Percentiles rank a stretch among this genome's conserved stretches.
Conservation (phyloP, 2,797 vertebrate species). For the Peromyscus aztecus region DNA sequence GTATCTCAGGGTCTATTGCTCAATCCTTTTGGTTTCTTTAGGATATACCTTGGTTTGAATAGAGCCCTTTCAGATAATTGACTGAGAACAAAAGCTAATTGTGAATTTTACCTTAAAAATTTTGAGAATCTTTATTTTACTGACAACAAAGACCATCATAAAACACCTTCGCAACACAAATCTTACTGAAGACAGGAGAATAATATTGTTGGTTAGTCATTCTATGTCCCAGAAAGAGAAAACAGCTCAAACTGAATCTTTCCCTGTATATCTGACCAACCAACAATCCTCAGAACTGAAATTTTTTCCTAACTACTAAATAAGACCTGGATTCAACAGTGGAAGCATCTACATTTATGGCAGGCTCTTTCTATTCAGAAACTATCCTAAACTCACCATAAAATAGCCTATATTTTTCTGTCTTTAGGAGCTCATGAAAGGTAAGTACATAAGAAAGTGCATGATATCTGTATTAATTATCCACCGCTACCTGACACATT, state of each 20-base stretch:
- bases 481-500: background rate
- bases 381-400: background rate
- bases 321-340: background rate
- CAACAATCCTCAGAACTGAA: background rate
- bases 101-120: background rate
- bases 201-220: slow-evolving; percentile 17
- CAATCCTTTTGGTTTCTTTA: slow-evolving; percentile 43
- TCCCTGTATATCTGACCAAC: background rate
- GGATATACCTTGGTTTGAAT: background rate
- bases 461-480: background rate
- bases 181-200: slow-evolving; percentile 7
- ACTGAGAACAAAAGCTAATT: background rate
- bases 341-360: background rate
- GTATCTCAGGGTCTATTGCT: background rate
- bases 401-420: background rate
- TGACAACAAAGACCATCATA: slow-evolving; percentile 6
- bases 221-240: background rate
- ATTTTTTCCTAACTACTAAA: background rate
- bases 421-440: background rate
- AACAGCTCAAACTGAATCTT: background rate
- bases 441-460: background rate
- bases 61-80: background rate
- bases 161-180: background rate
- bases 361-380: slow-evolving; percentile 5
- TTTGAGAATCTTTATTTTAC: slow-evolving; percentile 21